Base-by-base conservation (phyloP, 64 coral and sea anemone genomes). In the Montipora efflorescens region DNA sequence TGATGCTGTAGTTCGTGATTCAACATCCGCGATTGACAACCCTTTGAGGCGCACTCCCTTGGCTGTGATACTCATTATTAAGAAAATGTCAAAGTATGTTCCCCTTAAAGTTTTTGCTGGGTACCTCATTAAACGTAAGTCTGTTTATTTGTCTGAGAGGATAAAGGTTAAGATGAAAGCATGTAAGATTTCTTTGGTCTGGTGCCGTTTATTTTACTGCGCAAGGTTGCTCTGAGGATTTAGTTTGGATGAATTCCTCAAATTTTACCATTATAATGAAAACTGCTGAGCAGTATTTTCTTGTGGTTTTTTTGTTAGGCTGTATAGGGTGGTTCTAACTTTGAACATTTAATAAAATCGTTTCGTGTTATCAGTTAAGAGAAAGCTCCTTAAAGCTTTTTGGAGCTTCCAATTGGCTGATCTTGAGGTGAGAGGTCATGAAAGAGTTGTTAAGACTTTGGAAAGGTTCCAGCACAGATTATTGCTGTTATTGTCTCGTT, bases 231-330 rank as follows among this genome's bases (percentile, higher is more conserved):
- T 68, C 64, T 68, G 4, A 68, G 12, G 4, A 20, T 68, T 68
- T 8, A 14, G 64, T 45, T 11, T 76, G 43, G 28, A 0, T 14
- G 43, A 76, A 45, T 46, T 76, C 43, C 36, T 47, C 7, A 47
- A 47, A 8, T 76, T 23, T 78, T 11, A 49, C 14, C 46, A 78
- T 50, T 78, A 45, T 18, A 18, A 18, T 13, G 45, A 76, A 50
- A 49, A 13, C 76, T 78, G 18, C 28, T 76, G 74, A 76, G 74
- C 74, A 76, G 74, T 47, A 47, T 8, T 76, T 76, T 76, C 9
- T 0, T 43, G 11, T 76, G 74, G 72, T 75, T 6, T 75, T 8
- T 45, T 76, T 45, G 9, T 47, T 76, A 47, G 44, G 23, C 36
- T 76, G 74, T 45, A 47, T 1, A 47, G 10, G 8, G 11, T 76